A percentile compares a stretch with the other conserved stretches of the same genome.
These are phyloP conservation scores for Drosophila borborema DNA, from an alignment of 2,888 invertebrate genomes.

Conservation along the genomic window DNA sequence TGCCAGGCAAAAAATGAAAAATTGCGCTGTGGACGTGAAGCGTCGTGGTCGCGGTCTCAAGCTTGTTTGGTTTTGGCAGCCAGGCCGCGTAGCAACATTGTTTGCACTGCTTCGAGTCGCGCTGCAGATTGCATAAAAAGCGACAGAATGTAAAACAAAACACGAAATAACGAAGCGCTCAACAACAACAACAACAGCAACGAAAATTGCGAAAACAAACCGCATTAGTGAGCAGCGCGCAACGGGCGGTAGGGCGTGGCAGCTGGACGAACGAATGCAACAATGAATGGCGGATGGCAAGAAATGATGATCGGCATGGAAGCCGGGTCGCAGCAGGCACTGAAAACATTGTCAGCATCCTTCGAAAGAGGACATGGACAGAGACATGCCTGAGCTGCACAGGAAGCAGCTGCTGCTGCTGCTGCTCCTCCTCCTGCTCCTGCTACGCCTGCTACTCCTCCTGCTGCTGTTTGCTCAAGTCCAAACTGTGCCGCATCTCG, in stretches of 20 bases:
- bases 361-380: constrained; percentile 7
- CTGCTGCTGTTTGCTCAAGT: constrained; percentile 65
- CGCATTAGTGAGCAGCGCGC: constrained; percentile 64
- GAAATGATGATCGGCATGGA: constrained; percentile 59
- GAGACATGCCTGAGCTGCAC: constrained; percentile 37
- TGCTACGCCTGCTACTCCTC: constrained; percentile 49
- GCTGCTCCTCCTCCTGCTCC: constrained; percentile 45
- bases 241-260: constrained; percentile 9
- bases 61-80: constrained; percentile 73
- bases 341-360: constrained; percentile 65
- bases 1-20: constrained; percentile 66
- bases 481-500: constrained; percentile 22
- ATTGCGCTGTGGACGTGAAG: constrained; percentile 58
- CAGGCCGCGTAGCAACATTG: constrained; percentile 75
- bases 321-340: constrained; percentile 26
- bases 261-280: constrained; percentile 53
- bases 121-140: constrained; percentile 60
- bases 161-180: constrained; percentile 69
- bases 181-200: constrained; percentile 26
- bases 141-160: constrained; percentile 65
- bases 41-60: constrained; percentile 59
- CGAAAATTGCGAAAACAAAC: constrained; percentile 70
- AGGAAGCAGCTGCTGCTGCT: constrained; percentile 63
- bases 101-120: constrained; percentile 52
- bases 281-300: constrained; percentile 67